These are phyloP conservation scores for Anodontia alba DNA, from an alignment of 2,888 invertebrate species.

Conservation along the genomic window DNA sequence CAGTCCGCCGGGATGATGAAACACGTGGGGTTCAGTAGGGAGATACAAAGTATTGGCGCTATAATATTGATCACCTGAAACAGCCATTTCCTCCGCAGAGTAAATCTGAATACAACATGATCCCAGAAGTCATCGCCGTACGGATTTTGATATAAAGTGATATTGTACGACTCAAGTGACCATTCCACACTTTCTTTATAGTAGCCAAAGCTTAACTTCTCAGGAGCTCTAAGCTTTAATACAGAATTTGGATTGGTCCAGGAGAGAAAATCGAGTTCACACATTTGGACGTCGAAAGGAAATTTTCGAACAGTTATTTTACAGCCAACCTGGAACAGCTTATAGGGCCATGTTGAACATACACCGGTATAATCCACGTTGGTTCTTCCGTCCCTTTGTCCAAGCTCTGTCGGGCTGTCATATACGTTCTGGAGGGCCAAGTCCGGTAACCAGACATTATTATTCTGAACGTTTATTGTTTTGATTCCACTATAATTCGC, in stretches of 20 bases:
- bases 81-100: conserved; percentile 48
- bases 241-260: conserved; percentile 48
- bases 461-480: conserved; percentile 50
- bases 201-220: neutral
- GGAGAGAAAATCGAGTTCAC: conserved; percentile 58
- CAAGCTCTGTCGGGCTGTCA: conserved; percentile 54
- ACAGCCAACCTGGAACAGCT: conserved; percentile 41
- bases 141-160: neutral
- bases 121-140: conserved; percentile 27
- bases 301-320: conserved; percentile 48
- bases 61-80: conserved; percentile 61
- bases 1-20: conserved; percentile 60
- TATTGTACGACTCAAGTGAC: conserved; percentile 13
- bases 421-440: conserved; percentile 43
- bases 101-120: conserved; percentile 33
- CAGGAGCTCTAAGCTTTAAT: conserved; percentile 23
- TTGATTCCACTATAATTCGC: conserved; percentile 32
- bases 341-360: conserved; percentile 57
- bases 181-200: conserved; percentile 36
- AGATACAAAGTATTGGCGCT: conserved; percentile 54
- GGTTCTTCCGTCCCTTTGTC: conserved; percentile 46
- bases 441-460: conserved; percentile 56
- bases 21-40: conserved; percentile 55
- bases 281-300: conserved; percentile 64
- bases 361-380: conserved; percentile 40